phyloP scores from a whole-genome alignment of 2,888 invertebrate genomes.

The Meloe dianella region DNA sequence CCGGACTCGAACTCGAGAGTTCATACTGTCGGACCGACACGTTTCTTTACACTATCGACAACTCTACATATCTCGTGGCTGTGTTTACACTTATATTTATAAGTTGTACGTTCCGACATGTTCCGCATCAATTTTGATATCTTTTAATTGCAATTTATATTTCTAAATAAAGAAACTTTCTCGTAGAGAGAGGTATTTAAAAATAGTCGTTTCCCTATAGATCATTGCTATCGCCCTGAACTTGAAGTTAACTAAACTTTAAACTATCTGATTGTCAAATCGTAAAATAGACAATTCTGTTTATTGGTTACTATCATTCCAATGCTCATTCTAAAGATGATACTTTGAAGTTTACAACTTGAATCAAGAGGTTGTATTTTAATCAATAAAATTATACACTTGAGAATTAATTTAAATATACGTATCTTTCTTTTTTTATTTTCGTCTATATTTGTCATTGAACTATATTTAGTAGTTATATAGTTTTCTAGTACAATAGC shows the following conservation, averaged over 20 bases:
- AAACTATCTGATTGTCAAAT: background rate
- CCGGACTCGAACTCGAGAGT: too few relatives aligned
- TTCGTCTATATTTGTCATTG: background rate
- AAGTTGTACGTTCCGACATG: too few relatives aligned
- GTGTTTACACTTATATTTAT: too few relatives aligned
- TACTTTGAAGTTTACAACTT: conserved; percentile 1
- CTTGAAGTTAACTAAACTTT: background rate
- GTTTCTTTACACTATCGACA: too few relatives aligned
- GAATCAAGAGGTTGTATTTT: background rate
- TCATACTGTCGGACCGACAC: too few relatives aligned
- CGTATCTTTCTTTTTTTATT: background rate
- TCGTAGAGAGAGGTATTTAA: background rate
- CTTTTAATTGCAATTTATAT: too few relatives aligned
- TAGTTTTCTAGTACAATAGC: too few relatives aligned
- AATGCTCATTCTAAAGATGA: background rate
- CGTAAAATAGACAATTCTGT: background rate
- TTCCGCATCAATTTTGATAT: too few relatives aligned
- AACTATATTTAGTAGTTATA: background rate
- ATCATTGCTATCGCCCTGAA: background rate
- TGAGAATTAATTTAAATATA: background rate
- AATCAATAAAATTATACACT: conserved; percentile 2
- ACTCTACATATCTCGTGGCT: too few relatives aligned
- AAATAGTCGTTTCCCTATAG: background rate
- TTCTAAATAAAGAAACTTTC: too few relatives aligned
- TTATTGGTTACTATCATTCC: background rate